phyloP scores from a whole-genome alignment of 2,797 vertebrate genomes.

The Ataeniobius toweri region DNA sequence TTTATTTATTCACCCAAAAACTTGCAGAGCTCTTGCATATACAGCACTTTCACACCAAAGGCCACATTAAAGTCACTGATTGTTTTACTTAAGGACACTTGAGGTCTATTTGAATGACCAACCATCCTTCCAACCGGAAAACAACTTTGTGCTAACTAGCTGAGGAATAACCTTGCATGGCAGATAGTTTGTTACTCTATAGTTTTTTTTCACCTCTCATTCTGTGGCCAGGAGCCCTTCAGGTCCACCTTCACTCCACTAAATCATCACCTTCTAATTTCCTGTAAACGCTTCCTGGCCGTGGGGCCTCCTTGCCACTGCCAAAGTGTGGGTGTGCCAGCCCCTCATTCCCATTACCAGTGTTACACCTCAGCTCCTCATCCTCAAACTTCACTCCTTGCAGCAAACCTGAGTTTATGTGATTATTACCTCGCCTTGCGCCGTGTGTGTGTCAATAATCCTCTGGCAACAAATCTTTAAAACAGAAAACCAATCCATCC shows the following conservation, averaged over 20 bases:
- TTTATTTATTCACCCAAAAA: neutral
- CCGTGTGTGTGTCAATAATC: slow-evolving; percentile 45
- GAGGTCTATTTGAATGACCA: neutral
- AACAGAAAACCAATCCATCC: slow-evolving; percentile 32
- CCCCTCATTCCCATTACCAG: slow-evolving; percentile 54
- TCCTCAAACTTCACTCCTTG: slow-evolving; percentile 21
- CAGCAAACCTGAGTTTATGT: slow-evolving; percentile 56
- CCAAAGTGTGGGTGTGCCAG: slow-evolving; percentile 49
- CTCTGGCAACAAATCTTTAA: slow-evolving; percentile 36
- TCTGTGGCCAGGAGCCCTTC: slow-evolving; percentile 49
- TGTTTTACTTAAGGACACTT: neutral
- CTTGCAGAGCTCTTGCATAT: neutral
- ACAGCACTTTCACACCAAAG: neutral
- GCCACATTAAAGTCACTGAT: neutral
- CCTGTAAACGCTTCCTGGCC: slow-evolving; percentile 61
- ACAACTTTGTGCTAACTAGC: neutral
- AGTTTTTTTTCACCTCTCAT: slow-evolving; percentile 30
- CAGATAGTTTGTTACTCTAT: slow-evolving; percentile 8
- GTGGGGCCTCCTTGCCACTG: slow-evolving; percentile 52
- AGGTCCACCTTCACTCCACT: slow-evolving; percentile 56
- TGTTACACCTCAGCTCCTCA: slow-evolving; percentile 42
- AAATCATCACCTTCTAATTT: slow-evolving; percentile 69
- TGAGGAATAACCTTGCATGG: neutral
- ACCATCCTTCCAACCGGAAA: neutral
- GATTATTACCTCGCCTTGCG: slow-evolving; percentile 50